phyloP scores from a whole-genome alignment of 1,140 invertebrate species.

The Xylocopa sonorina region DNA sequence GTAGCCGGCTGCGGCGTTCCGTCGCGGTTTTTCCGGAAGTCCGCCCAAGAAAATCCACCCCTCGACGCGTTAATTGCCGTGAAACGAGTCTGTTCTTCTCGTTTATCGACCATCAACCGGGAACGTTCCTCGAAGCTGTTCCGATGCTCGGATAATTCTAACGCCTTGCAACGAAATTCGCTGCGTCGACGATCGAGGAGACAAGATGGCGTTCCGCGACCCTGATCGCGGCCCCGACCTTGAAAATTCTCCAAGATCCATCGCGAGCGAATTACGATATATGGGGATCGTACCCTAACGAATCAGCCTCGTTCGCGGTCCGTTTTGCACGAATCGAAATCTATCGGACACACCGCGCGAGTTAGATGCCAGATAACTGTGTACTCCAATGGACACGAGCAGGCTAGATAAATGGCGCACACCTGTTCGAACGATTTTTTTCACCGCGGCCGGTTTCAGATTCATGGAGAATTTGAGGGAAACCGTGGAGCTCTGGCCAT shows the following conservation, averaged over 20 bases:
- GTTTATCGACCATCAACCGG: not conserved
- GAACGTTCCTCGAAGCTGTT: not conserved
- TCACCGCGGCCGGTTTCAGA: not conserved
- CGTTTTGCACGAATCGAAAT: not conserved
- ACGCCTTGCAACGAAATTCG: not conserved
- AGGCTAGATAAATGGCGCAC: constrained; percentile 30
- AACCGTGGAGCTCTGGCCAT: not conserved
- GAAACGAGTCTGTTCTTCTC: constrained; percentile 29
- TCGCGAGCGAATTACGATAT: too few relatives aligned
- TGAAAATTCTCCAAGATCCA: too few relatives aligned
- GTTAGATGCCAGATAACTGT: constrained; percentile 19
- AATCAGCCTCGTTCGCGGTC: not conserved
- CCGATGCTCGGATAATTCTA: not conserved
- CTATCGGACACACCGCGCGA: not conserved
- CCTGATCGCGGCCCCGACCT: too few relatives aligned
- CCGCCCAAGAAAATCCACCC: not conserved
- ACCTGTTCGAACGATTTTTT: constrained; percentile 23
- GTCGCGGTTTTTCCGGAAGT: constrained; percentile 18
- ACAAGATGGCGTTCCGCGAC: too few relatives aligned
- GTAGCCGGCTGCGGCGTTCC: not conserved
- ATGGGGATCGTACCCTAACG: too few relatives aligned
- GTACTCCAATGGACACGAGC: constrained; percentile 2
- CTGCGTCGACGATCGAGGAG: too few relatives aligned
- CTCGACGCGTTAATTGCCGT: constrained; percentile 34
- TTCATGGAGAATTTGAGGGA: constrained; percentile 31